Conservation (phyloP, 1,140 invertebrate species). For the Drosophila mojavensis region DNA sequence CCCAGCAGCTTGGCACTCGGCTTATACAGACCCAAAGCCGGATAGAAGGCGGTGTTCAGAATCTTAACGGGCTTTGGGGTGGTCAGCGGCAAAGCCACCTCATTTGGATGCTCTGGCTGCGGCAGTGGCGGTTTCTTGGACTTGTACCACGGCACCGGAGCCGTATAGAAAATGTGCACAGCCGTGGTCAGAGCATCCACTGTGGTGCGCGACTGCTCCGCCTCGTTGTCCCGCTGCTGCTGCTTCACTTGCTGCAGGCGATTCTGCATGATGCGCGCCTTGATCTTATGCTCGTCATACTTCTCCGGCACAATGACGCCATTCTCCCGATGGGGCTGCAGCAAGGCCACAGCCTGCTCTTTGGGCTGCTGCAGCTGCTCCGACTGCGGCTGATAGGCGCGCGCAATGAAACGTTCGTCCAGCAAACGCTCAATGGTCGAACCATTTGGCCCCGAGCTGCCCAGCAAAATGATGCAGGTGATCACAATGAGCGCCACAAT, state of each 20-base stretch:
- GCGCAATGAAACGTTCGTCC: conserved; percentile 76
- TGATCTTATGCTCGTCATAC: conserved; percentile 81
- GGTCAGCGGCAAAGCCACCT: conserved; percentile 54
- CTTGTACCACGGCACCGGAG: conserved; percentile 80
- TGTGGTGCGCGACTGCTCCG: conserved; percentile 60
- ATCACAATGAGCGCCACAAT: conserved; percentile 74
- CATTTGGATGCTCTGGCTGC: conserved; percentile 63
- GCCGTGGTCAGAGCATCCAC: conserved; percentile 60
- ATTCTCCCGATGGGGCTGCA: conserved; percentile 63
- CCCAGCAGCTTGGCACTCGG: conserved; percentile 66
- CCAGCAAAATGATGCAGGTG: conserved; percentile 69
- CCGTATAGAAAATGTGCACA: conserved; percentile 81
- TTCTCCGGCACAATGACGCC: conserved; percentile 81
- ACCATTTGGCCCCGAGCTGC: conserved; percentile 51
- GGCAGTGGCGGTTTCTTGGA: conserved; percentile 61
- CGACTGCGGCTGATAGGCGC: conserved; percentile 61
- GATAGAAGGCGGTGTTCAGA: conserved; percentile 81
- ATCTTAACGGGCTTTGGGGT: conserved; percentile 61
- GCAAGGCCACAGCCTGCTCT: conserved; percentile 35
- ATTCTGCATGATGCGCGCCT: conserved; percentile 75
- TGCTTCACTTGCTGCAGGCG: conserved; percentile 74
- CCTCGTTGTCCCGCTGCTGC: conserved; percentile 63
- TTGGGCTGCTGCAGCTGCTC: conserved; percentile 22
- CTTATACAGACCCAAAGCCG: conserved; percentile 75
- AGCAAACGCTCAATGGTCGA: conserved; percentile 65